Evolutionary conservation across 2,888 invertebrate species (phyloP).

Genomic region (Chrysotoxum bicinctum): DNA sequence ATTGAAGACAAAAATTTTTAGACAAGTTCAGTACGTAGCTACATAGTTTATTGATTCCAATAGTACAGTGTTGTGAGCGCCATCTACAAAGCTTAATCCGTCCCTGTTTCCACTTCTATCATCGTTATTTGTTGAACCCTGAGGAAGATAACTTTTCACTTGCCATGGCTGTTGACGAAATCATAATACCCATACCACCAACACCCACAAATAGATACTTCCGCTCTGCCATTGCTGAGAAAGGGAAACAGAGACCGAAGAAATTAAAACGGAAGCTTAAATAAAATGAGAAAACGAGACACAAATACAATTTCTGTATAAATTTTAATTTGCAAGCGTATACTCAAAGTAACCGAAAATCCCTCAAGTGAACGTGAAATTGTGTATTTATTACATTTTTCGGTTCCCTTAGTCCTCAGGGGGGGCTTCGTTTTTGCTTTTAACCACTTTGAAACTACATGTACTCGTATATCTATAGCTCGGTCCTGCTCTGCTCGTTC

Average conservation of each 20-base stretch:
- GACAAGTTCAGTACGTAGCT: background rate
- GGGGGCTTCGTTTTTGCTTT: background rate
- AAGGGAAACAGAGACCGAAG: conserved; percentile 8
- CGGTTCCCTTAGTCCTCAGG: conserved; percentile 16
- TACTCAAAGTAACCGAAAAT: conserved; percentile 69
- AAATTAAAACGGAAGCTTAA: conserved; percentile 36
- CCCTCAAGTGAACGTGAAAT: conserved; percentile 70
- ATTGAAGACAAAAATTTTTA: too few species aligned
- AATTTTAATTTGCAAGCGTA: conserved; percentile 69
- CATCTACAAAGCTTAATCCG: background rate
- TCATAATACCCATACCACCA: conserved; percentile 40
- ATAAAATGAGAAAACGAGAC: conserved; percentile 56
- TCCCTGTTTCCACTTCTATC: background rate
- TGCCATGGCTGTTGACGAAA: conserved; percentile 1
- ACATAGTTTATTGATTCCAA: too few species aligned
- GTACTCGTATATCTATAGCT: background rate
- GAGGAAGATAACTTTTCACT: conserved; percentile 16
- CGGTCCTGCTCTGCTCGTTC: conserved; percentile 4
- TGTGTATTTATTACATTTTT: conserved; percentile 71
- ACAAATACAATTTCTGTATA: conserved; percentile 15
- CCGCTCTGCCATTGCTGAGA: conserved; percentile 21
- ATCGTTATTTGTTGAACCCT: background rate
- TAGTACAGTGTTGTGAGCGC: too few species aligned
- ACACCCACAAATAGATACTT: background rate
- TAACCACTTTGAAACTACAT: background rate